Evolutionary conservation across 23 tunicate genomes (phyloP).

Genomic region (Clavelina lepadiformis): DNA sequence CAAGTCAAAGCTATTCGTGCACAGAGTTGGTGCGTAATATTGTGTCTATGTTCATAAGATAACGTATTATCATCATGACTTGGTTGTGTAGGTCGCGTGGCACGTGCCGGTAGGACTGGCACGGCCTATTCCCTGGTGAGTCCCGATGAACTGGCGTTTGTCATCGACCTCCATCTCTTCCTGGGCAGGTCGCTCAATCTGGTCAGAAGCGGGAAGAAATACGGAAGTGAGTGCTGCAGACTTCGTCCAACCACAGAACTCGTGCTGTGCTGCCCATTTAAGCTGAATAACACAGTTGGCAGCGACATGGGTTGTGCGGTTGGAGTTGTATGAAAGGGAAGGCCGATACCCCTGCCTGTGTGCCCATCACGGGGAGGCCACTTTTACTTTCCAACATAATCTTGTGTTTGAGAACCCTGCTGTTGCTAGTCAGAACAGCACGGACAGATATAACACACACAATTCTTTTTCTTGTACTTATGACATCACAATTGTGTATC

Average conservation of each 20-base stretch:
- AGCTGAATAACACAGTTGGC: not conserved
- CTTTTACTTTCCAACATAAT: constrained; percentile 37
- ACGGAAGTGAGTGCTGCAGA: constrained; percentile 31
- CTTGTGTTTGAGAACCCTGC: constrained; percentile 62
- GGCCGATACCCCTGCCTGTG: constrained; percentile 2
- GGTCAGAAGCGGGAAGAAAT: constrained; percentile 37
- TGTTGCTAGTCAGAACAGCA: constrained; percentile 12
- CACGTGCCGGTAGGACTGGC: constrained; percentile 96
- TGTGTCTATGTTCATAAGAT: too few species aligned
- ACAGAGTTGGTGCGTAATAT: constrained; percentile 84
- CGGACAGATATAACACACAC: constrained; percentile 78
- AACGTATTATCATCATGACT: too few species aligned
- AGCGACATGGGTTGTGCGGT: not conserved
- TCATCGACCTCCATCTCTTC: constrained; percentile 87
- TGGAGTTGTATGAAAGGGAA: constrained; percentile 3
- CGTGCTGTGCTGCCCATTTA: not conserved
- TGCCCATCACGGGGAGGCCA: constrained; percentile 1
- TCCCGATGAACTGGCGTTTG: constrained; percentile 79
- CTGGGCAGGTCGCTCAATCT: constrained; percentile 73
- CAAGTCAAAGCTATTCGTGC: constrained; percentile 89
- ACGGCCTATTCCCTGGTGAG: constrained; percentile 81
- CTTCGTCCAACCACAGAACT: not conserved
- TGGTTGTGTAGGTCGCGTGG: constrained; percentile 95
- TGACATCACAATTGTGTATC: not conserved
- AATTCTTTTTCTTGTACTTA: not conserved